Percentiles rank a stretch among this genome's conserved stretches.
These are phyloP conservation scores for Drosophila erecta DNA, from an alignment of 1,140 invertebrate species.

Conservation along the genomic window DNA sequence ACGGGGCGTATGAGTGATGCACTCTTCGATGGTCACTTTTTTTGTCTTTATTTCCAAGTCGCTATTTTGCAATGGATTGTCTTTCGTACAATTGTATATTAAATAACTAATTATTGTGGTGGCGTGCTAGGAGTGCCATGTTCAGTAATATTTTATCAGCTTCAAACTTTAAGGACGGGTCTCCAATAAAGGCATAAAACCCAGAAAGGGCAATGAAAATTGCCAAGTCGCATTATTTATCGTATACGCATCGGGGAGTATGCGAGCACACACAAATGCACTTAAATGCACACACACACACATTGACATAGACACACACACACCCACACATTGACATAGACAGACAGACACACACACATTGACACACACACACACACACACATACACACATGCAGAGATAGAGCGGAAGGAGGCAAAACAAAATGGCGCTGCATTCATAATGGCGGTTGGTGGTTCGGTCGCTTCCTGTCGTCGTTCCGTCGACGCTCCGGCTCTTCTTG, in stretches of 20 bases:
- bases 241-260: slow-evolving; percentile 54
- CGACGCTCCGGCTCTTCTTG: slow-evolving; percentile 39
- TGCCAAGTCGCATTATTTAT: slow-evolving; percentile 79
- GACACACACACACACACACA: not conserved
- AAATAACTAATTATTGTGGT: not conserved
- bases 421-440: slow-evolving; percentile 72
- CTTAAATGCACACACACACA: slow-evolving; percentile 5
- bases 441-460: slow-evolving; percentile 55
- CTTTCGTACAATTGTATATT: not conserved
- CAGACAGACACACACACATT: not conserved
- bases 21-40: not conserved
- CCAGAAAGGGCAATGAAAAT: slow-evolving; percentile 51
- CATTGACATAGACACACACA: not conserved
- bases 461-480: slow-evolving; percentile 38
- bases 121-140: too few species aligned
- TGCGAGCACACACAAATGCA: slow-evolving; percentile 1
- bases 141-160: not conserved
- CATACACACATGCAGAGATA: not conserved
- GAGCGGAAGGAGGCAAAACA: slow-evolving; percentile 28
- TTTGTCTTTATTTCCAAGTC: too few species aligned
- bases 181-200: slow-evolving; percentile 17
- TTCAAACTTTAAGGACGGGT: not conserved
- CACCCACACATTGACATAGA: too few species aligned
- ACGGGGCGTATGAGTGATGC: slow-evolving; percentile 40
- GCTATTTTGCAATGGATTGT: too few species aligned